Base-by-base conservation (phyloP, 2,888 invertebrate genomes). In the Euplexia lucipara region DNA sequence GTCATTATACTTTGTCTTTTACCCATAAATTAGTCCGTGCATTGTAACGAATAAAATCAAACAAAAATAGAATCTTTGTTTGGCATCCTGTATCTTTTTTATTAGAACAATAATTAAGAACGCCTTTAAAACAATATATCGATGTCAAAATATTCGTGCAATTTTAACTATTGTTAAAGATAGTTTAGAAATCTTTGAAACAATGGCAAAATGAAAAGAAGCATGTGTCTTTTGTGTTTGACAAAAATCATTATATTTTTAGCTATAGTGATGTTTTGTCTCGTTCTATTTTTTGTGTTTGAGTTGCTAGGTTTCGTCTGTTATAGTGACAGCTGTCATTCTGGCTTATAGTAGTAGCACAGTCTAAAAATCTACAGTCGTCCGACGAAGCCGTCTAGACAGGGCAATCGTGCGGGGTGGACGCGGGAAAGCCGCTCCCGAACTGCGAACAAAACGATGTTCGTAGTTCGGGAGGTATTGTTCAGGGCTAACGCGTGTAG, bases 81-180 rank as follows among this genome's bases (percentile, higher is more conserved):
- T 59, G 35, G 34, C 54, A 64, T 61, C n/a, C 34, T 41, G 0
- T 45, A 57, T 22, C 70, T 76, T 74, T 67, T 49, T 70, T 57
- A 71, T 65, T 47, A 47, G 73, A 53, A 68, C 32, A 32, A 61
- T 65, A 65, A 52, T 30, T 70, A 72, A 75, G 63, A 59, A 72
- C 74, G 71, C 48, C 67, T 74, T 82, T 76, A 53, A 65, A 79
- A 79, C 74, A 74, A 76, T 62, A 71, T 83, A 84, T 81, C 61
- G 74, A 79, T 85, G 82, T 84, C 78, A 84, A 81, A n/a, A 85
- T 73, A 80, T 68, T 85, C n/a, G 83, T 88, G 85, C 84, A 87
- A 86, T 86, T 88, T 83, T 86, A 82, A 81, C 83, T 84, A 81
- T 86, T 87, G 79, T 83, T 88, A 83, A 54, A 70, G n/a, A 78